These are phyloP conservation scores for Globicephala melas DNA, from an alignment of 2,113 vertebrate genomes.

Conservation along the genomic window DNA sequence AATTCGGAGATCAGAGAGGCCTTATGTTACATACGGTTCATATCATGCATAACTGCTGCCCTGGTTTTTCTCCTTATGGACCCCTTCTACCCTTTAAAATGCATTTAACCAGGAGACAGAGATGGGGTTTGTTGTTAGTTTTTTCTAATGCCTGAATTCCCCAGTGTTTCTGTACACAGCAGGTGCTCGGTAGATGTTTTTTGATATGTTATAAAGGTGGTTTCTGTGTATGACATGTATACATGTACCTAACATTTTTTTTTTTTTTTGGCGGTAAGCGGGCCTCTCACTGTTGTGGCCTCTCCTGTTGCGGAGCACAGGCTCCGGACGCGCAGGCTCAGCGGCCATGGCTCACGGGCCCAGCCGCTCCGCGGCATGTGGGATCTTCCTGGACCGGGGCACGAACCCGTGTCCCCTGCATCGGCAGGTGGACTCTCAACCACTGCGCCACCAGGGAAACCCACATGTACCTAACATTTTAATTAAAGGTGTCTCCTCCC, in stretches of 20 bases:
- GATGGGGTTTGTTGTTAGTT: neutral
- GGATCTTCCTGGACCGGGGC: no score
- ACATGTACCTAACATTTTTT: neutral
- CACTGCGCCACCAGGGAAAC: no score
- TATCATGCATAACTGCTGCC: neutral
- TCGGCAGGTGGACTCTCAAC: no score
- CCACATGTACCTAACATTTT: neutral
- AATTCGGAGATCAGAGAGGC: neutral
- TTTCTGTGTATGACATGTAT: neutral
- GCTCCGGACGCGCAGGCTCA: no score
- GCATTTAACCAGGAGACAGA: neutral
- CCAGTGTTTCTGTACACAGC: neutral
- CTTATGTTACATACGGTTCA: neutral
- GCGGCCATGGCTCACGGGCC: no score
- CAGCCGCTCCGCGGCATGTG: no score
- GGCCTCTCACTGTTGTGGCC: no score
- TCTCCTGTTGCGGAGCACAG: no score
- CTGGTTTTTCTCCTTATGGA: neutral
- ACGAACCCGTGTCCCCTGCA: no score
- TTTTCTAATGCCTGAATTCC: neutral
- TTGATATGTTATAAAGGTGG: neutral
- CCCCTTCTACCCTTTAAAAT: neutral
- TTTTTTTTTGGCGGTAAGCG: no score
- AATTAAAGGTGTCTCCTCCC: neutral
- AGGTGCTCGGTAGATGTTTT: neutral